A percentile compares a stretch with the other conserved stretches of the same genome.
Conservation (phyloP, 1,140 invertebrate genomes). For the Vanessa atalanta region DNA sequence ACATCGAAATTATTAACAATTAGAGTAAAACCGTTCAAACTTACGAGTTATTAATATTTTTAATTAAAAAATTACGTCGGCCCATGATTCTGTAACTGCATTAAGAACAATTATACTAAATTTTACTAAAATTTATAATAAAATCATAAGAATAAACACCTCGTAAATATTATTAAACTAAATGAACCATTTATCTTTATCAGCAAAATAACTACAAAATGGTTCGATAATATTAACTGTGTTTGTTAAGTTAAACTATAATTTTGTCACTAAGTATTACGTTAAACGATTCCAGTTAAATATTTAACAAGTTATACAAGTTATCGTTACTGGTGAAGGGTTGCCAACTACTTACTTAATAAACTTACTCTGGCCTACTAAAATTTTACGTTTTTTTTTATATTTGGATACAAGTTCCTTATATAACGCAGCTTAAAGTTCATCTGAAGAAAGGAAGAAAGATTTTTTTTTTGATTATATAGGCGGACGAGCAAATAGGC, state of each 20-base stretch:
- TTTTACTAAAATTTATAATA: too few relatives aligned
- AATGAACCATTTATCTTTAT: neutral
- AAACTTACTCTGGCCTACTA: neutral
- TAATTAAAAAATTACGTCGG: too few relatives aligned
- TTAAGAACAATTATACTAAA: too few relatives aligned
- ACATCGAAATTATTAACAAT: too few relatives aligned
- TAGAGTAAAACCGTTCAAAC: too few relatives aligned
- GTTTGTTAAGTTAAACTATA: neutral
- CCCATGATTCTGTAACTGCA: too few relatives aligned
- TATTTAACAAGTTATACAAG: neutral
- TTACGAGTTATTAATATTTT: too few relatives aligned
- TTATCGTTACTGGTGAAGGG: neutral
- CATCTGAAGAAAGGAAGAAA: too few relatives aligned
- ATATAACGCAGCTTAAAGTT: too few relatives aligned
- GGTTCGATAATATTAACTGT: neutral
- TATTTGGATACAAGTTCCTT: neutral
- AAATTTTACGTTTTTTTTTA: neutral
- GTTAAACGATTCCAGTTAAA: conserved; percentile 8
- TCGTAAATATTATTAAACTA: neutral
- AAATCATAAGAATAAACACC: neutral
- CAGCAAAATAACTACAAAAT: neutral
- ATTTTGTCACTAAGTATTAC: conserved; percentile 13
- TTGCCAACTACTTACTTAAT: neutral
- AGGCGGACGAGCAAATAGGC: too few relatives aligned
- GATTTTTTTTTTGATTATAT: too few relatives aligned